Evolutionary conservation across 2,888 invertebrate species (phyloP), one percentile per base, ranked within the genome.

Genomic region (Lasioglossum lativentre): DNA sequence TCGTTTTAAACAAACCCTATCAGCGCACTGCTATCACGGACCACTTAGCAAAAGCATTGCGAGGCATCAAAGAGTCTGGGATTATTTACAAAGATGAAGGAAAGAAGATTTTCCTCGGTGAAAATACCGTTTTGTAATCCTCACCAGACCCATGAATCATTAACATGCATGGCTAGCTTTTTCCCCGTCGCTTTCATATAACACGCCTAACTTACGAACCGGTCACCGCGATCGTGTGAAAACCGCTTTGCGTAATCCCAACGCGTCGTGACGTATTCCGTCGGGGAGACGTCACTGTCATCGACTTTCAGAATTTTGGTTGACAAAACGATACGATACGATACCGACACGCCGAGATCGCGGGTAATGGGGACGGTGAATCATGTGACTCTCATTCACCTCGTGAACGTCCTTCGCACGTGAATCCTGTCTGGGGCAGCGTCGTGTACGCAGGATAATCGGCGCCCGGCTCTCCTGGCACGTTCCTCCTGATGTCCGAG

Each of bases 381-480:
- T 87, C 86, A 68, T 81, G 77, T 10, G 45, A 78, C 52, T 81
- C 30, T 71, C 73, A 84, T 89, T 94, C 94, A 97, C 97, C 97
- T 94, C 96, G 96, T 83, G 95, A 95, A 92, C 96, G 96, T 66
- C 96, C 96, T 86, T 96, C 96, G 92, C 97, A 97, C 0, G 96
- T 96, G 92, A 97, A 97, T 34, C 95, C 95, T 0, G 97, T 97
- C 84, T 96, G 95, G 0, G 97, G 97, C 90, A 97, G 96, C 40
- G 94, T 94, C 73, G 95, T 95, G 47, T 96, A 96, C 34, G 96
- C 96, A 0, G 97, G 97, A 92, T 97, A 97, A 94, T 97, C 97
- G 70, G 95, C 95, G 27, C 97, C 97, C 1, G 97, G 97, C 90
- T 97, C 96, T 0, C 97, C 97, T 10, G 97, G 97, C 73, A 97